Evolutionary conservation across 2,888 invertebrate genomes (phyloP), one percentile per base, ranked within the genome.

Genomic region (Eurois occulta): DNA sequence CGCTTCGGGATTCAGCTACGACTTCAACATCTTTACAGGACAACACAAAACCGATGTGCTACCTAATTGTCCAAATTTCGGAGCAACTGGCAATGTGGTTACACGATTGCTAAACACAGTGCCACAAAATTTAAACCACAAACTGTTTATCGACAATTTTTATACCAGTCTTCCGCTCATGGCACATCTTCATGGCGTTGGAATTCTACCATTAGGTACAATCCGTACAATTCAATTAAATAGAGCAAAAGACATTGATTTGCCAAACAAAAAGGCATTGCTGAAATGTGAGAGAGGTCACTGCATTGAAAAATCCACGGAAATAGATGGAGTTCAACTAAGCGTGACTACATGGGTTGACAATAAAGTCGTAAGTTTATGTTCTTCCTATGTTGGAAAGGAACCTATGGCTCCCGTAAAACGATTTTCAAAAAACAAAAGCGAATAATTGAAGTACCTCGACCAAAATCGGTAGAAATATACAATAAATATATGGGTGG

Each of bases 321-420:
- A 48, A 48, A 48, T 48, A 46, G 46, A 66, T 41, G 41, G 41
- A 41, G 66, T 43, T 66, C n/a, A 43, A 38, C n/a, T 65, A 65
- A 41, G 41, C 41, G 41, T 66, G 41, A 66, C 41, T 65, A 65
- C 65, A 65, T 65, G 41, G 65, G 65, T 65, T 65, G 65, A n/a
- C 38, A 64, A 64, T 38, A 65, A 48, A 48, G 46, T 48, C 46
- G 46, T 46, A 0, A 46, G 46, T 21, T 24, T 52, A 43, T 84
- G 83, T 69, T 89, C 88, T 18, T 75, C 86, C 0, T 88, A 87
- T 71, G 88, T 89, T 21, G 89, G 87, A 4, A 88, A 81, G 24
- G 81, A 87, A 67, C 87, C 88, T 13, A 82, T 83, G 78, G 72
- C 3, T n/a, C 16, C 28, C 4, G 86, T 76, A 0, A 48, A 48